phyloP scores from a whole-genome alignment of 2,113 vertebrate genomes.

The Charina bottae region DNA sequence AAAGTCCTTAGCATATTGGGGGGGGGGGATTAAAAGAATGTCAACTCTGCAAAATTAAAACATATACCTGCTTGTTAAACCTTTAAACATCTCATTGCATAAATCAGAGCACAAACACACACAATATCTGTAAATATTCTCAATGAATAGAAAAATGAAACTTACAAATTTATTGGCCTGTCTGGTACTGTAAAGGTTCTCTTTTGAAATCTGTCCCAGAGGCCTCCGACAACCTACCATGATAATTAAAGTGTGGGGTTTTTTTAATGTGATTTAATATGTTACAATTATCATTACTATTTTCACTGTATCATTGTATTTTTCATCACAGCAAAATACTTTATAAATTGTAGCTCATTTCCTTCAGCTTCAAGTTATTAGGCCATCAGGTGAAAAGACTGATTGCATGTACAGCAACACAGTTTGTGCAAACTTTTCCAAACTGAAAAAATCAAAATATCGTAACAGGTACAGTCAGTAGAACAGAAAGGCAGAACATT shows the following conservation, averaged over 20 bases:
- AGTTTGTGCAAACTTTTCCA: neutral
- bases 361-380: neutral
- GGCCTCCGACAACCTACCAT: conserved; percentile 71
- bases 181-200: conserved; percentile 60
- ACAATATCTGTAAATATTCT: neutral
- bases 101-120: neutral
- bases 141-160: conserved; percentile 20
- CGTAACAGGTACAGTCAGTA: neutral
- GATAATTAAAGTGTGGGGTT: neutral
- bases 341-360: neutral
- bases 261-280: neutral
- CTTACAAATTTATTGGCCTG: conserved; percentile 76
- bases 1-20: neutral
- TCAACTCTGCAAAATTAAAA: neutral
- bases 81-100: neutral
- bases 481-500: neutral
- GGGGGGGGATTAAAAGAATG: neutral
- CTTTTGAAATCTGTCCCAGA: conserved; percentile 78
- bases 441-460: neutral
- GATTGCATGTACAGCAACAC: neutral
- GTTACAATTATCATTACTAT: neutral
- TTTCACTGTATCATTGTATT: neutral
- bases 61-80: neutral
- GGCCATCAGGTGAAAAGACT: neutral
- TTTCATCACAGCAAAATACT: neutral